Conservation (phyloP, 2,888 invertebrate species). For the Neocrepidodera transversa region DNA sequence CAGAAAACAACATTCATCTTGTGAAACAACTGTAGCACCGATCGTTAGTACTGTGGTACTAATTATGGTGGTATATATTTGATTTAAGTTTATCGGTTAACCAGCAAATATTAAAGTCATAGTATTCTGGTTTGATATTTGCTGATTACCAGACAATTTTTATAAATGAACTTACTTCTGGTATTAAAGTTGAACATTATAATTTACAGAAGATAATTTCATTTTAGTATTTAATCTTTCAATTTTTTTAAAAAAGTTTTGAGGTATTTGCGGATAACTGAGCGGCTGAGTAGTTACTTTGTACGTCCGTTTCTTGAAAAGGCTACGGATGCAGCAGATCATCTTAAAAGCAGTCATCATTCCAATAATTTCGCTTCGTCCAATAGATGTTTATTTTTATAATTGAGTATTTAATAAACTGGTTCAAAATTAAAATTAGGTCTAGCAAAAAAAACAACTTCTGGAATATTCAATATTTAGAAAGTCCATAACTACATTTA, state of each 20-base stretch:
- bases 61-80: conserved; percentile 23
- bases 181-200: background rate
- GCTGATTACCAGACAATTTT: background rate
- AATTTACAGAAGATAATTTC: background rate
- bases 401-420: no score
- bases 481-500: conserved; percentile 5
- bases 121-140: background rate
- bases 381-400: background rate
- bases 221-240: conserved; percentile 2
- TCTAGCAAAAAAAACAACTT: no score
- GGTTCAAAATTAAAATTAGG: no score
- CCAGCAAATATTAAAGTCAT: background rate
- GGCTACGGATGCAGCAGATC: conserved; percentile 49
- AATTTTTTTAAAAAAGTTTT: conserved; percentile 38
- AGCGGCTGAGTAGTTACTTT: conserved; percentile 54
- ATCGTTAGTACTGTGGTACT: conserved; percentile 16
- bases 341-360: conserved; percentile 11
- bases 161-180: background rate
- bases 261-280: conserved; percentile 55
- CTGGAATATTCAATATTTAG: no score
- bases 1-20: conserved; percentile 35
- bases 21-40: conserved; percentile 25
- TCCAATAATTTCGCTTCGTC: no score
- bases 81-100: conserved; percentile 1
- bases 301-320: conserved; percentile 57